phyloP scores from a whole-genome alignment of 2,888 invertebrate genomes.

The Pyrrhosoma nymphula region DNA sequence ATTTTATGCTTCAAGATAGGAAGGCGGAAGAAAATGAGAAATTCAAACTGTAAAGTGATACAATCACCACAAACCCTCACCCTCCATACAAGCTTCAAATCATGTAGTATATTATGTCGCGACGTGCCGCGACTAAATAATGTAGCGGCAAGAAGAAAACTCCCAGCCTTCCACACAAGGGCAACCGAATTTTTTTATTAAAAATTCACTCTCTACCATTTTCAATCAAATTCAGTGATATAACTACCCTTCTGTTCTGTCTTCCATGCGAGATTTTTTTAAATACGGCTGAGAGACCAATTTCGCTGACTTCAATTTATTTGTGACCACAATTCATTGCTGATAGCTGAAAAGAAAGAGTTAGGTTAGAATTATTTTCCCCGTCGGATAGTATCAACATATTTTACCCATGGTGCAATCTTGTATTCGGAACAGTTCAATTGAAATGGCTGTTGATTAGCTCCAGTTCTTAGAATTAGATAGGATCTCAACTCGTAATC shows the following conservation, averaged over 20 bases:
- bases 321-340: not conserved
- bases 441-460: not conserved
- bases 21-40: conserved; percentile 26
- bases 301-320: not conserved
- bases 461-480: not conserved
- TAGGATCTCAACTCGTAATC: not conserved
- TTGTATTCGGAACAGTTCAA: not conserved
- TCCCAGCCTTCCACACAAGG: not conserved
- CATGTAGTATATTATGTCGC: not conserved
- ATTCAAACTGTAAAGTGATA: conserved; percentile 16
- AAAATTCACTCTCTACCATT: not conserved
- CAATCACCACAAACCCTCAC: not conserved
- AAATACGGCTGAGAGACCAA: not conserved
- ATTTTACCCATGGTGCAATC: not conserved
- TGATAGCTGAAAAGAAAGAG: not conserved
- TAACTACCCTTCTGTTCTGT: not conserved
- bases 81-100: not conserved
- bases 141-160: not conserved
- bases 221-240: not conserved
- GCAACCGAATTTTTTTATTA: not conserved
- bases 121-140: not conserved
- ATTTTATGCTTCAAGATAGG: not conserved
- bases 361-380: not conserved
- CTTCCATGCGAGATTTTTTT: not conserved
- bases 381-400: not conserved